phyloP scores from a whole-genome alignment of 2,797 vertebrate genomes.

The Lagorchestes hirsutus region DNA sequence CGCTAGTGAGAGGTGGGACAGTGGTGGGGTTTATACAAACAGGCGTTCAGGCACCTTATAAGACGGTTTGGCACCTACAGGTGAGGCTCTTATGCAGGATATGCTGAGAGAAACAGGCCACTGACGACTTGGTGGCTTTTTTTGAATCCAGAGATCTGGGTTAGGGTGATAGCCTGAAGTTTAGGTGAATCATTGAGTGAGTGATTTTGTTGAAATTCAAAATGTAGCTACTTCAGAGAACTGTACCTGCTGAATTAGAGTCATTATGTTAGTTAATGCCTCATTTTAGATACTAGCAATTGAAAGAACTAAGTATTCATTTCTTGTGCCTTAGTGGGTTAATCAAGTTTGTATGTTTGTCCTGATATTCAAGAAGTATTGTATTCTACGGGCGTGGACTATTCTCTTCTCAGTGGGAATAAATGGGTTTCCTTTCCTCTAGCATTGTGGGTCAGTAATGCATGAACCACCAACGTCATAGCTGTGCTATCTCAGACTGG shows the following conservation, averaged over 20 bases:
- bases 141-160: accelerated
- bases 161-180: neutral
- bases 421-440: accelerated
- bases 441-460: neutral
- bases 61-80: neutral
- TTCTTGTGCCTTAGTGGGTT: constrained; percentile 41
- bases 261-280: constrained; percentile 20
- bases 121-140: neutral
- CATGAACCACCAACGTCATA: neutral
- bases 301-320: neutral
- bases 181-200: neutral
- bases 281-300: neutral
- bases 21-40: neutral
- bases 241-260: neutral
- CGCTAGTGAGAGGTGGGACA: neutral
- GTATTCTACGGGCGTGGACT: neutral
- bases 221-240: neutral
- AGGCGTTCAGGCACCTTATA: neutral
- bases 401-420: neutral
- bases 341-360: constrained; percentile 2
- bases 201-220: constrained; percentile 15
- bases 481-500: constrained; percentile 29
- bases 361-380: constrained; percentile 13
- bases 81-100: constrained; percentile 38
- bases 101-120: neutral